Conservation (phyloP, 2,797 vertebrate genomes). For the Erethizon dorsatum region DNA sequence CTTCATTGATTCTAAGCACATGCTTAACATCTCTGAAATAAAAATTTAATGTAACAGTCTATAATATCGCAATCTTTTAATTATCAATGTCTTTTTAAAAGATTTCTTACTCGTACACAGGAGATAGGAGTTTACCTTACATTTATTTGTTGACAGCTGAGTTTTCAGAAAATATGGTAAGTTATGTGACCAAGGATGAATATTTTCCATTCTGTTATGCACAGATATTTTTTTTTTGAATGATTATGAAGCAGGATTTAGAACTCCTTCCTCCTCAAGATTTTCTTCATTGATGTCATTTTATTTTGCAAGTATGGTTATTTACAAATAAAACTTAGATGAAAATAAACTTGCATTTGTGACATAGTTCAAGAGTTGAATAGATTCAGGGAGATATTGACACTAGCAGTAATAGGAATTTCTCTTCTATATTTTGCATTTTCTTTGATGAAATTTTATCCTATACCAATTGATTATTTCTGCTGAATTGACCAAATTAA, state of each 20-base stretch:
- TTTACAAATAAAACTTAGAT: constrained; percentile 42
- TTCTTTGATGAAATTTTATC: constrained; percentile 6
- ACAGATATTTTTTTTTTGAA: constrained; percentile 4
- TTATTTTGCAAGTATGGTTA: constrained; percentile 29
- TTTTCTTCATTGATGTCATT: not conserved
- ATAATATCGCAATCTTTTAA: not conserved
- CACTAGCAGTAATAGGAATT: not conserved
- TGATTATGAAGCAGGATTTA: constrained; percentile 18
- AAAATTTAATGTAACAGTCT: constrained; percentile 8
- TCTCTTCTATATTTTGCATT: not conserved
- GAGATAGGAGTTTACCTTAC: not conserved
- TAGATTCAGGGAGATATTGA: not conserved
- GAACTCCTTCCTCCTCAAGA: not conserved
- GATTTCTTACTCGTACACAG: not conserved
- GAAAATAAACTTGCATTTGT: constrained; percentile 8
- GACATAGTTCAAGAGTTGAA: not conserved
- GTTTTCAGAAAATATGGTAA: constrained; percentile 17
- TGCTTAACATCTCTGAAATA: not conserved
- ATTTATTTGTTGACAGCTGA: not conserved
- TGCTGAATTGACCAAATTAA: not conserved
- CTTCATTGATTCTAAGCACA: not conserved
- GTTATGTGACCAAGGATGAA: not conserved
- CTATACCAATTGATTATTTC: not conserved
- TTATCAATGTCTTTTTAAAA: not conserved
- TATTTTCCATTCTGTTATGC: constrained; percentile 39